These are phyloP conservation scores for Aegypius monachus DNA, from an alignment of 2,113 vertebrate genomes.

Conservation along the genomic window DNA sequence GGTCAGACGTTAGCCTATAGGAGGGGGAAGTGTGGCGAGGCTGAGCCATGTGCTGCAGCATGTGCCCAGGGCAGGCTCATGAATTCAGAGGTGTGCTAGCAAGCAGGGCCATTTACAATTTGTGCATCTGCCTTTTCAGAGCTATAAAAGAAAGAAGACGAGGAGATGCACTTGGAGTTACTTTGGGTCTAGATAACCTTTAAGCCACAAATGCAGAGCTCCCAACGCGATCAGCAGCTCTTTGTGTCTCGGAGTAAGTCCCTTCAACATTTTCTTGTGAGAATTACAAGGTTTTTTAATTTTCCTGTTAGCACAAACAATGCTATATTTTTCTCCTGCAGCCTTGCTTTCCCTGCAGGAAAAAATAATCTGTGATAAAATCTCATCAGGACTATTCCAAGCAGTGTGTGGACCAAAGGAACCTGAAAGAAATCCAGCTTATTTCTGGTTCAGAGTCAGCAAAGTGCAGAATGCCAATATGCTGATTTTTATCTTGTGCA, in stretches of 20 bases:
- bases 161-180: not conserved
- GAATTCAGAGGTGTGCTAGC: fast-evolving
- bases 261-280: not conserved
- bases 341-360: not conserved
- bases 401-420: slow-evolving; percentile 34
- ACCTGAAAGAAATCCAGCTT: slow-evolving; percentile 52
- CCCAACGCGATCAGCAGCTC: not conserved
- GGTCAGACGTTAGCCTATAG: fast-evolving
- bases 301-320: slow-evolving; percentile 4
- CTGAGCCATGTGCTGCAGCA: not conserved
- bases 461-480: not conserved
- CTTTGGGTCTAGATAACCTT: not conserved
- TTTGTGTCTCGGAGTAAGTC: not conserved
- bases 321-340: not conserved
- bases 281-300: not conserved
- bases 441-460: slow-evolving; percentile 26
- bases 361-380: slow-evolving; percentile 17
- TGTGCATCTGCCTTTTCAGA: not conserved
- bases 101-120: not conserved
- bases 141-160: not conserved
- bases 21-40: not conserved
- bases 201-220: not conserved
- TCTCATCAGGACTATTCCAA: slow-evolving; percentile 52
- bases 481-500: slow-evolving; percentile 36
- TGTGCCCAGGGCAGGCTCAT: fast-evolving